A percentile compares a stretch with the other conserved stretches of the same genome.
phyloP scores from a whole-genome alignment of 2,113 vertebrate species.

The Microtus montanus region DNA sequence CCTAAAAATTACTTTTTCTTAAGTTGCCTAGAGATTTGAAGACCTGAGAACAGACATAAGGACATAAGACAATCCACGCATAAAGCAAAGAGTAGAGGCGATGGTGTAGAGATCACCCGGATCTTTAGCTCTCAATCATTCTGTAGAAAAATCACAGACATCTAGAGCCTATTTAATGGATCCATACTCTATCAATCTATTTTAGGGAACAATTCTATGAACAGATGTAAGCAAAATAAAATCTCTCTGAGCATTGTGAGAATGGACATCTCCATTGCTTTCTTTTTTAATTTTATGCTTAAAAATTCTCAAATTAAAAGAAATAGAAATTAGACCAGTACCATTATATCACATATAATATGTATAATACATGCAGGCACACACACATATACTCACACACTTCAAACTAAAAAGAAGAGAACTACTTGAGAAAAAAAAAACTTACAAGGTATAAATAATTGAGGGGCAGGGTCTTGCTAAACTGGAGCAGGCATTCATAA shows the following conservation, averaged over 20 bases:
- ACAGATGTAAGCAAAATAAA: no score
- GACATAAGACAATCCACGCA: neutral
- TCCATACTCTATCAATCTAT: no score
- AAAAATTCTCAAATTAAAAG: neutral
- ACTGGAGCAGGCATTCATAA: neutral
- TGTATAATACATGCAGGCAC: no score
- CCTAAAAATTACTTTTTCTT: neutral
- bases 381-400: no score
- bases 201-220: no score
- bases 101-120: neutral
- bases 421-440: neutral
- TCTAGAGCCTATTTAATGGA: no score
- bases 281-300: neutral
- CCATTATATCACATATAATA: no score
- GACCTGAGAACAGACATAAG: neutral
- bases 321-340: no score
- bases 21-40: neutral
- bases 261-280: no score
- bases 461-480: neutral
- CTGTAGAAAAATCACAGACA: no score
- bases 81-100: no score
- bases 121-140: no score
- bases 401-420: neutral
- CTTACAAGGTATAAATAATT: neutral
- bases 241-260: neutral